Conservation (phyloP, 1,140 invertebrate genomes). For the Hycleus cichorii region DNA sequence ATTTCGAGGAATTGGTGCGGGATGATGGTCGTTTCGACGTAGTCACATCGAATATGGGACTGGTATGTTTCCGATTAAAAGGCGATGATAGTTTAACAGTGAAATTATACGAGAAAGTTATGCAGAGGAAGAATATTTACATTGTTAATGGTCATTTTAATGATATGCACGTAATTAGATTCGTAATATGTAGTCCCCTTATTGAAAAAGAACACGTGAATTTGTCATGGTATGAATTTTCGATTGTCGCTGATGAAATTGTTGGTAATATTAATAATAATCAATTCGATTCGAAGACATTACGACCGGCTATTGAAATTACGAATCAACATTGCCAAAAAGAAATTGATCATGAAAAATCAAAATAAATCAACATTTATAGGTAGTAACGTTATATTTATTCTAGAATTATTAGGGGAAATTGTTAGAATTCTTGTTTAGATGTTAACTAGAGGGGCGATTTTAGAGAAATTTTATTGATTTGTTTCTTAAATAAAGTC, state of each 20-base stretch:
- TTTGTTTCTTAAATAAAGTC: no score
- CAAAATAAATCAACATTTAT: conserved; percentile 37
- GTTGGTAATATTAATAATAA: conserved; percentile 6
- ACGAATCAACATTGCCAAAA: conserved; percentile 6
- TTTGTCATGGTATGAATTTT: conserved; percentile 77
- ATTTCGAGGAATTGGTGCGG: conserved; percentile 65
- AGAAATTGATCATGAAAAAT: conserved; percentile 36
- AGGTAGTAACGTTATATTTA: not conserved
- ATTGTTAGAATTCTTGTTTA: no score
- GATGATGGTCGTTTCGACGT: conserved; percentile 70
- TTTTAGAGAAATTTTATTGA: no score
- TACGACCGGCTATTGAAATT: conserved; percentile 15
- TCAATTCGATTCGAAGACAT: not conserved
- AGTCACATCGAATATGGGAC: conserved; percentile 53
- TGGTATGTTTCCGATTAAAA: conserved; percentile 84
- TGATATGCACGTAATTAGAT: conserved; percentile 68
- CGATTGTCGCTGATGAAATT: conserved; percentile 45
- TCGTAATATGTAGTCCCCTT: conserved; percentile 70
- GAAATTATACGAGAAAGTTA: conserved; percentile 66
- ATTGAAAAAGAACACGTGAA: conserved; percentile 65
- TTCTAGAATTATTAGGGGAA: not conserved
- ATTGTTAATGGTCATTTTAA: conserved; percentile 68
- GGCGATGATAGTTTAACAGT: conserved; percentile 68
- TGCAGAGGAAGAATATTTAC: conserved; percentile 72
- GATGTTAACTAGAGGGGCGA: no score